Percentiles rank a stretch among this genome's conserved stretches.
These are phyloP conservation scores for Lepus americanus DNA, from an alignment of 2,113 vertebrate species.

Conservation along the genomic window DNA sequence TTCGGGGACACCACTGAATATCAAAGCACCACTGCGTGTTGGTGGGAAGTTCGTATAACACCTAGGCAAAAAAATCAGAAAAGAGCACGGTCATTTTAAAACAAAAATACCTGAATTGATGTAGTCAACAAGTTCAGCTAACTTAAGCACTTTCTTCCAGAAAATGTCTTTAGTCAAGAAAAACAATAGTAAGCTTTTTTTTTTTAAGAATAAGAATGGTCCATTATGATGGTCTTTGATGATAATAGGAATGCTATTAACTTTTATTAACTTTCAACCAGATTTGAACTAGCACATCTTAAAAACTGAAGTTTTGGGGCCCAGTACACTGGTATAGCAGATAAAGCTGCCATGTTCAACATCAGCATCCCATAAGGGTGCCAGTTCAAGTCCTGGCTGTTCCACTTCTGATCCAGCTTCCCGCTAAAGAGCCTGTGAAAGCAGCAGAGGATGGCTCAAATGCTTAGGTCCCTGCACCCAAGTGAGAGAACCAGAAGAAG, in stretches of 20 bases:
- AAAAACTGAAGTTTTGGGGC: background rate
- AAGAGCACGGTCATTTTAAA: background rate
- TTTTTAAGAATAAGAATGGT: background rate
- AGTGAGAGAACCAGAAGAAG: too few relatives aligned
- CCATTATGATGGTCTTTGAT: background rate
- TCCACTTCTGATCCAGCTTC: background rate
- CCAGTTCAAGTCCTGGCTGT: background rate
- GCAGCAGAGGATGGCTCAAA: too few relatives aligned
- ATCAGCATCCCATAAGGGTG: too few relatives aligned
- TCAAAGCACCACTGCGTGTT: constrained; percentile 99
- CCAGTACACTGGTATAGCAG: too few relatives aligned
- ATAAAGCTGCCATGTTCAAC: too few relatives aligned
- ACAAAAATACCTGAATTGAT: background rate
- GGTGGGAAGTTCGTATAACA: constrained; percentile 96
- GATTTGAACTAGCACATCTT: background rate
- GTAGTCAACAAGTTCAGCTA: background rate
- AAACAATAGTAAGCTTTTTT: constrained; percentile 5
- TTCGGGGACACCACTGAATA: constrained; percentile 98
- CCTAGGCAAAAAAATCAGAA: constrained; percentile 85
- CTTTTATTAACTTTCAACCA: background rate
- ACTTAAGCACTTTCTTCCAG: background rate
- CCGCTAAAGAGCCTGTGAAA: too few relatives aligned
- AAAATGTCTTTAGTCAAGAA: constrained; percentile 32
- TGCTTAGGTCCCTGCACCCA: too few relatives aligned
- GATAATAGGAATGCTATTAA: background rate